These are phyloP conservation scores for Andrena dorsata DNA, from an alignment of 2,888 invertebrate genomes.

Conservation along the genomic window DNA sequence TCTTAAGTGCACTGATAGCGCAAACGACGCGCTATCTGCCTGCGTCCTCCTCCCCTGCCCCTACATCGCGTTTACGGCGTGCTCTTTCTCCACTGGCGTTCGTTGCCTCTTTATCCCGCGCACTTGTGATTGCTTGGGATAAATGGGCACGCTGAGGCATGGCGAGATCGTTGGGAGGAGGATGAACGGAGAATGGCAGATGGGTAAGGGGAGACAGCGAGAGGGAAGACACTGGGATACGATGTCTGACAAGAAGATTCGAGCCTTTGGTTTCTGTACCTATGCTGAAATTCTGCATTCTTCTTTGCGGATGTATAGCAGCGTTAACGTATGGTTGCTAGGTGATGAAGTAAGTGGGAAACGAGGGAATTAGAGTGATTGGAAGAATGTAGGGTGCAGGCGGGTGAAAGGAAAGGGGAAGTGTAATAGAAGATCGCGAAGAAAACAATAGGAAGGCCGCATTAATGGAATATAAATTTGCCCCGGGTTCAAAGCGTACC, in stretches of 20 bases:
- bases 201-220: not conserved
- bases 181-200: not conserved
- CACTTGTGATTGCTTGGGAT: conserved; percentile 30
- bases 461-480: conserved; percentile 34
- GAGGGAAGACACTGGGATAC: too few species aligned
- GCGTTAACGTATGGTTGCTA: not conserved
- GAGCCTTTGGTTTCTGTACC: not conserved
- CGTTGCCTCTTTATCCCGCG: conserved; percentile 53
- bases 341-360: not conserved
- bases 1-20: conserved; percentile 81
- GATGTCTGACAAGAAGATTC: not conserved
- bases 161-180: conserved; percentile 7
- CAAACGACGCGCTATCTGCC: conserved; percentile 69
- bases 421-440: not conserved
- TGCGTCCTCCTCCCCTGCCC: conserved; percentile 26
- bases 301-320: not conserved
- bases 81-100: conserved; percentile 24
- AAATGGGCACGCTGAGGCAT: conserved; percentile 29
- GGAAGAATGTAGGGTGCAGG: not conserved
- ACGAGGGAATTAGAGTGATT: not conserved
- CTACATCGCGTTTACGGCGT: not conserved
- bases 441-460: conserved; percentile 1
- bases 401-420: too few species aligned
- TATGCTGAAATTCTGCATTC: not conserved
- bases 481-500: not conserved